phyloP scores from a whole-genome alignment of 2,797 vertebrate genomes.

The Takifugu rubripes region DNA sequence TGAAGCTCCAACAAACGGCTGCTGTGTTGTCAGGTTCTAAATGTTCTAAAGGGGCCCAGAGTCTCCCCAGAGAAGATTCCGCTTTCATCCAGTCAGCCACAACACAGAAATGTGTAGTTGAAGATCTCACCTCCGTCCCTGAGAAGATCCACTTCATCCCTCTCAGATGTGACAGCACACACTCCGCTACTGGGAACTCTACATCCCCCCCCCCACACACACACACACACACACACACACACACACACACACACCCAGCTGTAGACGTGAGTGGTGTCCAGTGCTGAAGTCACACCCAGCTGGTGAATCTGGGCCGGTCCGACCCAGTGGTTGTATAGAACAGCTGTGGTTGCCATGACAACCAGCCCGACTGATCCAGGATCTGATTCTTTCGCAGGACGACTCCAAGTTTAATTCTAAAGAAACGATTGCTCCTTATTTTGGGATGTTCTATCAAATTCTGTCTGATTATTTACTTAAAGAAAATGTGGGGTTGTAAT shows the following conservation, averaged over 20 bases:
- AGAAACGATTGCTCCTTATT: too few species aligned
- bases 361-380: constrained; percentile 23
- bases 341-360: constrained; percentile 33
- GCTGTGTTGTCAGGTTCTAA: too few species aligned
- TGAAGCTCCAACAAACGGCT: too few species aligned
- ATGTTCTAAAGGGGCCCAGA: too few species aligned
- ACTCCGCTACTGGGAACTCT: constrained; percentile 12
- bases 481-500: too few species aligned
- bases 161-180: constrained; percentile 34
- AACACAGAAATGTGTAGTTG: background rate
- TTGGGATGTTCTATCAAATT: too few species aligned
- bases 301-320: constrained; percentile 73
- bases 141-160: constrained; percentile 45
- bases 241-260: constrained; percentile 8
- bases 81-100: too few species aligned
- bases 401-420: too few species aligned
- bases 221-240: constrained; percentile 13
- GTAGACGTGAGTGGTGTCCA: constrained; percentile 28
- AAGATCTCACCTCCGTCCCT: constrained; percentile 41
- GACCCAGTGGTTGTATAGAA: constrained; percentile 60
- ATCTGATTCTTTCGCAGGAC: background rate
- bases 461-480: too few species aligned
- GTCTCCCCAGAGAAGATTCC: too few species aligned
- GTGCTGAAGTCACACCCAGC: constrained; percentile 69
- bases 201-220: constrained; percentile 4